phyloP scores from a whole-genome alignment of 2,888 invertebrate species.

The Luffia ferchaultella region DNA sequence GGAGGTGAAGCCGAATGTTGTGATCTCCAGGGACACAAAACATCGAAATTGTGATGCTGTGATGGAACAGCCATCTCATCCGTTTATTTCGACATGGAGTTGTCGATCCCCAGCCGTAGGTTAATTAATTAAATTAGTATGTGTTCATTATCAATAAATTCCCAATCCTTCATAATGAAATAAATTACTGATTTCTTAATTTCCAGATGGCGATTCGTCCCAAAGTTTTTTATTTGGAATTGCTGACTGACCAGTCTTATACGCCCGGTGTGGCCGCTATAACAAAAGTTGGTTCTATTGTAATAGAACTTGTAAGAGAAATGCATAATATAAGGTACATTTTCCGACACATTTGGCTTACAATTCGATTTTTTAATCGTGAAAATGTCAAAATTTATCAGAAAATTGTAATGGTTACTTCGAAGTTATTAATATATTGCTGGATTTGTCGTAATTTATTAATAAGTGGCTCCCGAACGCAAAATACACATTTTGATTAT shows the following conservation, averaged over 20 bases:
- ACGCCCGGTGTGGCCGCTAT: conserved; percentile 23
- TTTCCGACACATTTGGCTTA: neutral
- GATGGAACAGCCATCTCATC: no score
- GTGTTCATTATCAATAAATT: no score
- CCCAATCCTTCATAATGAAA: no score
- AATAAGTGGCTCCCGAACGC: no score
- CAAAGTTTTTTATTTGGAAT: conserved; percentile 20
- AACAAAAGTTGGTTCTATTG: conserved; percentile 20
- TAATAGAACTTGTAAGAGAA: conserved; percentile 25
- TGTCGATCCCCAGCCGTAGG: no score
- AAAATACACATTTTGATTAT: no score
- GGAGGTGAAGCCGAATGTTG: no score
- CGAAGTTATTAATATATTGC: neutral
- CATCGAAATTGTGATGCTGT: no score
- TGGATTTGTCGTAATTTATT: no score
- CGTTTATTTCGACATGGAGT: no score
- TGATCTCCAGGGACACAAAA: no score
- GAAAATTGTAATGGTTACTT: neutral
- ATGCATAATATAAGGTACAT: conserved; percentile 34
- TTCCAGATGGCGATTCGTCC: conserved; percentile 8
- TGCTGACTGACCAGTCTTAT: conserved; percentile 18
- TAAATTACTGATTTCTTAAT: neutral
- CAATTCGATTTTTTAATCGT: neutral
- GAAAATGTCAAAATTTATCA: neutral
- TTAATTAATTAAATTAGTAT: no score